Conservation (phyloP, 2,797 vertebrate species). For the Amphiprion clarkii region DNA sequence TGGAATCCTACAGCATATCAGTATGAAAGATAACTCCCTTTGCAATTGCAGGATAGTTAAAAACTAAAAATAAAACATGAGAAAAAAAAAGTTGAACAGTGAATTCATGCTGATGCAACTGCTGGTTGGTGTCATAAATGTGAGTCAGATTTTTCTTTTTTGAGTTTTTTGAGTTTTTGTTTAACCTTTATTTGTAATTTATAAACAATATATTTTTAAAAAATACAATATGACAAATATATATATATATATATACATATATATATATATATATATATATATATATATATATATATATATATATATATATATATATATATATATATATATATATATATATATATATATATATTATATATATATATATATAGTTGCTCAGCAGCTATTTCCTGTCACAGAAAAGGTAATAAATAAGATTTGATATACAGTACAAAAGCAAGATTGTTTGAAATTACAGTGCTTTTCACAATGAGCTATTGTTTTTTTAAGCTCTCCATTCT, state of each 20-base stretch:
- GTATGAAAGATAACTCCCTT: slow-evolving; percentile 16
- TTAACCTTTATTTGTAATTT: background rate
- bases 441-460: background rate
- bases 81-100: slow-evolving; percentile 21
- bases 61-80: slow-evolving; percentile 18
- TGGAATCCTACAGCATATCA: background rate
- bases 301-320: background rate
- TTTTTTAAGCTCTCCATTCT: background rate
- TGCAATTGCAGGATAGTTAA: background rate
- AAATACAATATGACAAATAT: no score
- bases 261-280: no score
- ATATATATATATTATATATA: background rate
- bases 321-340: no score
- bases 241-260: no score
- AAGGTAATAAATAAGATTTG: background rate
- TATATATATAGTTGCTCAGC: background rate
- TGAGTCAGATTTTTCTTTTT: background rate
- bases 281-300: background rate
- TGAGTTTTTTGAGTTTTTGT: background rate
- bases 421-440: background rate
- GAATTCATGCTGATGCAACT: slow-evolving; percentile 12
- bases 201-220: background rate
- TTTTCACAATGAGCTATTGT: slow-evolving; percentile 7
- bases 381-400: background rate
- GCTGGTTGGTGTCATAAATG: background rate